Evolutionary conservation across 2,113 vertebrate species (phyloP).

Genomic region (Daubentonia madagascariensis): DNA sequence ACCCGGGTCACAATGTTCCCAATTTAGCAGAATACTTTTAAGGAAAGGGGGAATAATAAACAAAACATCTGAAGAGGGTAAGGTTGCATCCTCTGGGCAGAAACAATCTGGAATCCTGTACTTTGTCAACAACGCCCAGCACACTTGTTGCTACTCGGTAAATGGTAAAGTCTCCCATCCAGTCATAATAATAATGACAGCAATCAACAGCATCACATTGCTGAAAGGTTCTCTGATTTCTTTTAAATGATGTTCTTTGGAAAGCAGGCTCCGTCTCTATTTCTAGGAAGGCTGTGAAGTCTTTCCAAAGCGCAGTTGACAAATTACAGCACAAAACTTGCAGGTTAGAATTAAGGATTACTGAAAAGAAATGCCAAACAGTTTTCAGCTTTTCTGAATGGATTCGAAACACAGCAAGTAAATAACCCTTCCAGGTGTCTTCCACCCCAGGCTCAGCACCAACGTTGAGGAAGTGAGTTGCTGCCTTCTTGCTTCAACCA

Average conservation of each 20-base stretch:
- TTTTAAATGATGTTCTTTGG: not conserved
- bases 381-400: not conserved
- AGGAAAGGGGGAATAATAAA: not conserved
- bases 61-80: not conserved
- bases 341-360: conserved; percentile 37
- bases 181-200: not conserved
- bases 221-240: conserved; percentile 45
- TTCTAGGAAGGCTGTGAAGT: not conserved
- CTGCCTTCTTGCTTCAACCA: not conserved
- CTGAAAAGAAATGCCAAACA: not conserved
- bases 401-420: not conserved
- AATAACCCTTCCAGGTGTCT: not conserved
- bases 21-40: not conserved
- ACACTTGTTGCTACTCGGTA: not conserved
- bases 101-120: not conserved
- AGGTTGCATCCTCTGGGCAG: not conserved
- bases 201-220: not conserved
- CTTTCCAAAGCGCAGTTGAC: conserved; percentile 6
- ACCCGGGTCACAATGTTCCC: not conserved
- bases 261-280: not conserved
- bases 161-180: not conserved
- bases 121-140: not conserved
- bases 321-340: conserved; percentile 14
- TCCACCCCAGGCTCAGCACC: not conserved
- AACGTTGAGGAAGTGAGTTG: not conserved